These are phyloP conservation scores for Zaprionus kolodkinae DNA, from an alignment of 1,140 invertebrate species.

Conservation along the genomic window DNA sequence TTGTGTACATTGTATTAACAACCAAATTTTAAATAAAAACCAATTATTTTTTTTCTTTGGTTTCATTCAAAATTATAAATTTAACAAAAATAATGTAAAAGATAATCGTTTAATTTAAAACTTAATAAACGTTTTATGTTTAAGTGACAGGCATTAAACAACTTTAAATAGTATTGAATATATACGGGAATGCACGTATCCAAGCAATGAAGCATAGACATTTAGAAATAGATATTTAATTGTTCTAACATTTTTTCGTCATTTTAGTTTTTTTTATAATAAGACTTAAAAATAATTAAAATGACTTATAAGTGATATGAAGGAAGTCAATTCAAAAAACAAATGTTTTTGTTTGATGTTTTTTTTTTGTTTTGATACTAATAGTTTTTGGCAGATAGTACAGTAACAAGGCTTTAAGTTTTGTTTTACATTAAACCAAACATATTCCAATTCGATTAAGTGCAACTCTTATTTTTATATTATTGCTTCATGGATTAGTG, in stretches of 20 bases:
- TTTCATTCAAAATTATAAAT: too few relatives aligned
- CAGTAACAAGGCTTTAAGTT: not conserved
- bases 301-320: not conserved
- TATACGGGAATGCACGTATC: not conserved
- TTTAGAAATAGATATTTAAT: not conserved
- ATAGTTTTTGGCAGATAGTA: conserved; percentile 3
- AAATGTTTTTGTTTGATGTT: not conserved
- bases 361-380: not conserved
- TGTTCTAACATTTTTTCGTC: not conserved
- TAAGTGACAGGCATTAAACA: too few relatives aligned
- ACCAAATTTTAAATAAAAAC: not conserved
- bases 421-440: not conserved
- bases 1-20: not conserved
- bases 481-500: conserved; percentile 6
- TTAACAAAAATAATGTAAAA: too few relatives aligned
- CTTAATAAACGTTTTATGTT: too few relatives aligned
- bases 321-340: not conserved
- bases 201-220: conserved; percentile 1
- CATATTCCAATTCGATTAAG: not conserved
- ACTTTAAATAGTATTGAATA: too few relatives aligned
- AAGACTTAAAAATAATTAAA: not conserved
- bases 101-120: too few relatives aligned
- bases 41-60: too few relatives aligned
- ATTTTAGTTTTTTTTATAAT: not conserved
- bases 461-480: not conserved